A percentile compares a stretch with the other conserved stretches of the same genome.
Conservation (phyloP, 2,113 vertebrate genomes). For the Thalassarche chlororhynchos region DNA sequence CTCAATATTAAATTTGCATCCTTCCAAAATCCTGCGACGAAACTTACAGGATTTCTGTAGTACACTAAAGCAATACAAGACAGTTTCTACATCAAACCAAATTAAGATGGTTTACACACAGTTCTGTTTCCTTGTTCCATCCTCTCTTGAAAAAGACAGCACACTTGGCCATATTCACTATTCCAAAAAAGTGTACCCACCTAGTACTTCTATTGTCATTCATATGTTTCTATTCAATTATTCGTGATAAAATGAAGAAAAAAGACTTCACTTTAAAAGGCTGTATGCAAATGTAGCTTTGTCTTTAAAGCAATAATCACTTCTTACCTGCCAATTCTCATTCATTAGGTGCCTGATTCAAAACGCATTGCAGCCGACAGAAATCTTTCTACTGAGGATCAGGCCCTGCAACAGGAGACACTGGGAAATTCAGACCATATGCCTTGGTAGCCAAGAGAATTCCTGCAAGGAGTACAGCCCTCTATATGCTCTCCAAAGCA, state of each 20-base stretch:
- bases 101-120: not conserved
- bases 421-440: slow-evolving; percentile 28
- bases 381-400: not conserved
- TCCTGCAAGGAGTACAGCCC: not conserved
- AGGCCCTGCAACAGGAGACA: not conserved
- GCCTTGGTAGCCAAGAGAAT: slow-evolving; percentile 8
- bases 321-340: not conserved
- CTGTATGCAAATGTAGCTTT: not conserved
- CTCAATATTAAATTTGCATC: not conserved
- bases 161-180: not conserved
- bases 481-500: not conserved
- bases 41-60: not conserved
- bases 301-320: not conserved
- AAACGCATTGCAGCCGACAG: not conserved
- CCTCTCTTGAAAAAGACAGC: not conserved
- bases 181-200: not conserved
- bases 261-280: not conserved
- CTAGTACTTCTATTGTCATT: not conserved
- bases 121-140: not conserved
- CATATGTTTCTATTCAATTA: not conserved
- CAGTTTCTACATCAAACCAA: not conserved
- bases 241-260: not conserved
- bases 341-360: not conserved
- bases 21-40: not conserved
- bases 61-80: not conserved